Conservation (phyloP, 2,113 vertebrate species). For the Dasypus novemcinctus region DNA sequence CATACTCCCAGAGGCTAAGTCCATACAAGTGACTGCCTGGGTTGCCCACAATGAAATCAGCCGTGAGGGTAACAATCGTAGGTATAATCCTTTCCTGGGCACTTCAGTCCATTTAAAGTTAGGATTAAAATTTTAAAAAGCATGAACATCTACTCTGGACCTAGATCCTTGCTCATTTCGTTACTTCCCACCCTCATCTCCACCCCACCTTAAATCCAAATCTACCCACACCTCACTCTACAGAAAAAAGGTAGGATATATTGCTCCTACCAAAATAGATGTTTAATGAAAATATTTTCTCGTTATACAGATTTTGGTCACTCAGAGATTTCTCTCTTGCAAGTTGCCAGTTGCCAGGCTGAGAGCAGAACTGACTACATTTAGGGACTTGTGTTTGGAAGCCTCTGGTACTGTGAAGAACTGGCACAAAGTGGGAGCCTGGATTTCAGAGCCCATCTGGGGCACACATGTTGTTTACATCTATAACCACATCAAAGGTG, state of each 20-base stretch:
- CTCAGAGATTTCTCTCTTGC: not conserved
- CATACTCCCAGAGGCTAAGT: not conserved
- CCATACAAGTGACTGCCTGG: no score
- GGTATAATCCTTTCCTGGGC: not conserved
- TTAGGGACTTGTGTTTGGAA: not conserved
- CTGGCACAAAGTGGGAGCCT: not conserved
- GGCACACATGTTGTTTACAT: constrained; percentile 66
- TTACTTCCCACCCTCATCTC: not conserved
- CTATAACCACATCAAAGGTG: constrained; percentile 53
- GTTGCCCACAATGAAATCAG: not conserved
- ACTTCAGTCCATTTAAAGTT: not conserved
- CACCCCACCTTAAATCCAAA: not conserved
- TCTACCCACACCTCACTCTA: not conserved
- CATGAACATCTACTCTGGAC: not conserved
- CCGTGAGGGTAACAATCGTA: not conserved
- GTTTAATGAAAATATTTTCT: not conserved
- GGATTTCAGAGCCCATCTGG: constrained; percentile 46
- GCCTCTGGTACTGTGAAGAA: not conserved
- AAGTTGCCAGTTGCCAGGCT: not conserved
- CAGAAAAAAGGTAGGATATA: not conserved
- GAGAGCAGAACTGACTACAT: not conserved
- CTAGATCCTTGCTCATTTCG: not conserved
- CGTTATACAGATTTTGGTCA: not conserved
- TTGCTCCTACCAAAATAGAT: not conserved
- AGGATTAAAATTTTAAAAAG: not conserved